Base-by-base conservation (phyloP, 2,888 invertebrate genomes). In the Orthosia gracilis region DNA sequence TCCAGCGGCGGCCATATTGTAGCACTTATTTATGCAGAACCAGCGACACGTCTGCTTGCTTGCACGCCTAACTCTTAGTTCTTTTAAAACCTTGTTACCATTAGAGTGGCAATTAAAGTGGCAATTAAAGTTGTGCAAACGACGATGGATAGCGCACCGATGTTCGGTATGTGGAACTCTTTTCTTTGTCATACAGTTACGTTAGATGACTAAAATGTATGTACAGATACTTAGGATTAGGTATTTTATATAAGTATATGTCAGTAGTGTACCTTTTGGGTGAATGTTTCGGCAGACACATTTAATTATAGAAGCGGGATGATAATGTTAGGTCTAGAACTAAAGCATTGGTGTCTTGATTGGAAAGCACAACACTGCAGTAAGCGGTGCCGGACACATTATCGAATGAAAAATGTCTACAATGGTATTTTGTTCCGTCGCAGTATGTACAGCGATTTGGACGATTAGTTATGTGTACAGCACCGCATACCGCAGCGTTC, bases 171-270 rank as follows among this genome's bases (percentile, higher is more conserved):
- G 79, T 70, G 71, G 63, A 78, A 58, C 73, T 77, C 50, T 58
- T 59, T 64, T 66, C 57, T 70, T 52, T 69, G 23, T 65, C 62
- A 71, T 50, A 54, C 57, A 49, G 63, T 67, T 54, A 55, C 47
- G 66, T 54, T 61, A 62, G n/a, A 71, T 73, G n/a, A 72, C 23
- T 65, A 65, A 59, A 69, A 58, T 72, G 21, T 40, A 55, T 75
- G 75, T 76, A 76, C 66, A 80, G 70, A 50, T 75, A 55, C 49
- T 75, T 78, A 81, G 81, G 47, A 63, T 73, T 80, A 86, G 55
- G 50, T 85, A 66, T 72, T 74, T 61, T 63, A 67, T 69, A 12
- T 68, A 80, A 69, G 63, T 83, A 57, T 70, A 49, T 70, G 65
- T 83, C 63, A 73, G 70, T 83, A 80, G 70, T 63, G 62, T 75